Evolutionary conservation across 2,113 vertebrate species (phyloP).

Genomic region (Caranx ignobilis): DNA sequence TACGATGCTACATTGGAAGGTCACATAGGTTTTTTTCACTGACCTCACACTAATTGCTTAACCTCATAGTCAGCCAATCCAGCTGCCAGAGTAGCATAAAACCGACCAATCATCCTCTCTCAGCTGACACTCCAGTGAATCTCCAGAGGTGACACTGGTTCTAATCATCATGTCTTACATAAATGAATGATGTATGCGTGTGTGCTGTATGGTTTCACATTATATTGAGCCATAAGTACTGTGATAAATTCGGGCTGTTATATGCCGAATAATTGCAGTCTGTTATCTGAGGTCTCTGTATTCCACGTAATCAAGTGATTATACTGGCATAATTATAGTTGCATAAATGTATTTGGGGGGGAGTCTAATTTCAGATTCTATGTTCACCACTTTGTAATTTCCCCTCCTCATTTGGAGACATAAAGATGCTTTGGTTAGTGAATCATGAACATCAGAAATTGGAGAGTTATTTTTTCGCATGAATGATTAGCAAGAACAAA

Average conservation of each 20-base stretch:
- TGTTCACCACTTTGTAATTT: slow-evolving; percentile 32
- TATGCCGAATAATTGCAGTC: slow-evolving; percentile 27
- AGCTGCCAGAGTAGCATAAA: slow-evolving; percentile 12
- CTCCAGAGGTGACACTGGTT: background rate
- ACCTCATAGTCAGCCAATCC: slow-evolving; percentile 27
- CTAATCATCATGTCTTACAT: slow-evolving; percentile 34
- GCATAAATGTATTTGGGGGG: slow-evolving; percentile 22
- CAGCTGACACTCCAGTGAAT: background rate
- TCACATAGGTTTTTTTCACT: slow-evolving; percentile 6
- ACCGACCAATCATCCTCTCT: background rate
- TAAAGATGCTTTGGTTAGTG: background rate
- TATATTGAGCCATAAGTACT: slow-evolving; percentile 11
- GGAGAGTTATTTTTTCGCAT: background rate
- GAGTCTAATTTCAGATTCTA: slow-evolving; percentile 28
- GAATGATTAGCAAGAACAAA: background rate
- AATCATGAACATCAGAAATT: slow-evolving; percentile 21
- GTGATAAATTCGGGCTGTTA: slow-evolving; percentile 41
- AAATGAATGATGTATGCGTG: background rate
- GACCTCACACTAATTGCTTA: slow-evolving; percentile 50
- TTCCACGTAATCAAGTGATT: slow-evolving; percentile 34
- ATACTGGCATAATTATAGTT: slow-evolving; percentile 28
- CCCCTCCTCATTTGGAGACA: slow-evolving; percentile 12
- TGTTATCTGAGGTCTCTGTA: slow-evolving; percentile 7
- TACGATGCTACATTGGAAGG: slow-evolving; percentile 31
- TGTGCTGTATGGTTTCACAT: background rate